Evolutionary conservation across 2,888 invertebrate genomes (phyloP), one percentile per base, ranked within the genome.

Genomic region (Drosophila aldrichi): DNA sequence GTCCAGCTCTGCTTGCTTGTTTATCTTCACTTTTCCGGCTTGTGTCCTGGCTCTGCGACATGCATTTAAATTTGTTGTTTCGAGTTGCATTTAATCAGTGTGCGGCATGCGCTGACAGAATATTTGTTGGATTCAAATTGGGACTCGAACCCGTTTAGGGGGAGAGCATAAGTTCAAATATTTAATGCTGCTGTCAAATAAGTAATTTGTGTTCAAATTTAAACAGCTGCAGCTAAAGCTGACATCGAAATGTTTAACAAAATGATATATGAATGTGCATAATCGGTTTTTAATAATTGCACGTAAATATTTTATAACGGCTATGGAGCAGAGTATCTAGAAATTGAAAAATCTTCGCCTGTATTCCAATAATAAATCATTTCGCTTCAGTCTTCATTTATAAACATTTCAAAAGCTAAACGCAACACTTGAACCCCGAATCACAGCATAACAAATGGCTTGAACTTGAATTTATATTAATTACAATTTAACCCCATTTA

Each of bases 51-150:
- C 46, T 1, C 32, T 46, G 36, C 58, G 25, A 48, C 58, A 38
- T 58, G 48, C 46, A 58, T 58, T 46, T 38, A 48, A 60, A 52
- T 41, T 41, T 41, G 60, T 52, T 48, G 38, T 48, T 58, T 48
- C 36, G 38, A 48, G 38, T 14, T 48, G 58, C 58, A 48, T 58
- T 58, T 48, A 58, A 58, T 48, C 58, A 58, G 58, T 38, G 29
- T 58, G 48, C 58, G 29, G 48, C 38, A 29, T 54, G 29, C 22
- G 48, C 38, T 48, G 48, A 48, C 48, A 29, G 48, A 58, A 40
- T 58, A 46, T 46, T 58, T 22, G 36, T 34, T 12, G 46, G 12
- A 14, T 38, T 25, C 38, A 48, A 34, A 32, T 5, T 16, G 48
- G 16, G 48, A 9, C 2, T 48, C 20, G 38, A 36, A 2, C 18